phyloP scores from a whole-genome alignment of 2,113 vertebrate genomes.

The Epinephelus lanceolatus region DNA sequence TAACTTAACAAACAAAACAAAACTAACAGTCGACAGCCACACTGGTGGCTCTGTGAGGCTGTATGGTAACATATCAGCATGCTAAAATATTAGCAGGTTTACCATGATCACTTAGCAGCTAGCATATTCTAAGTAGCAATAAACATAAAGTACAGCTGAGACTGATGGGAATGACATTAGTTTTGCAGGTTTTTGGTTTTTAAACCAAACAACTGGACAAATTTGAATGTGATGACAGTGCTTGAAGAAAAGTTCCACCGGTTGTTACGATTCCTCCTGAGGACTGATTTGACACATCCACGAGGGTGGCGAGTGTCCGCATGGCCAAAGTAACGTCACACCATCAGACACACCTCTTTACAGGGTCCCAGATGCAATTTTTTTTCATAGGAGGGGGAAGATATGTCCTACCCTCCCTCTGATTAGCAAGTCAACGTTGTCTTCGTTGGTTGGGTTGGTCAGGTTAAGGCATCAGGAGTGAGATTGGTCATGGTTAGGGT shows the following conservation, averaged over 20 bases:
- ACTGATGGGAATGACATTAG: not conserved
- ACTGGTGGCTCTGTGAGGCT: not conserved
- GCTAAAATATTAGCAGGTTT: not conserved
- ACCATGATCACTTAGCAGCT: not conserved
- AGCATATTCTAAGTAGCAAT: not conserved
- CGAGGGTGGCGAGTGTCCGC: no score
- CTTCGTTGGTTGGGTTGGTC: no score
- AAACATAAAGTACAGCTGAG: not conserved
- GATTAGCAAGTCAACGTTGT: no score
- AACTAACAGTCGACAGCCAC: not conserved
- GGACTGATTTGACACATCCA: no score
- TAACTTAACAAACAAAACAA: not conserved
- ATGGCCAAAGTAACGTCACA: no score
- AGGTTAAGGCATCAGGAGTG: no score
- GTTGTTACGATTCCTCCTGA: not conserved
- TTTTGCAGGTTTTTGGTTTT: not conserved
- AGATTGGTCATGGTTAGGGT: no score
- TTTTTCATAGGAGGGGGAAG: no score
- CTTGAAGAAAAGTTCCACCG: not conserved
- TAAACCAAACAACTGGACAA: not conserved
- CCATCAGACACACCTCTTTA: no score
- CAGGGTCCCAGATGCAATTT: no score
- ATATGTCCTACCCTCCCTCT: no score
- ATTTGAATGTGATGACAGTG: not conserved
- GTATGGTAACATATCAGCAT: not conserved